Evolutionary conservation across 2,888 invertebrate species (phyloP), one percentile per base, ranked within the genome.

Genomic region (Microctonus aethiopoides): DNA sequence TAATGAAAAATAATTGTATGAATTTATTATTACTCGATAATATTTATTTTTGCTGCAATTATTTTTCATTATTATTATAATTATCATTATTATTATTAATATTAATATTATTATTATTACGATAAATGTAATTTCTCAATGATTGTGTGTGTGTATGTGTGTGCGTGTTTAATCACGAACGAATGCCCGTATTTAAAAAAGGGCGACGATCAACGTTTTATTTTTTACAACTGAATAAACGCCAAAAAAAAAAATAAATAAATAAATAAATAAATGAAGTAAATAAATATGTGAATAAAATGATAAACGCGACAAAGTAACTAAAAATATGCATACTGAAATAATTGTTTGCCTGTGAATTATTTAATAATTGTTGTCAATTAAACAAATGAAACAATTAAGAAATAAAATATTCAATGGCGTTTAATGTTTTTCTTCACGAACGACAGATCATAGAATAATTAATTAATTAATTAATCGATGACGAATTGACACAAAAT

Each of bases 211-310:
- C 11, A 63, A 65, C 54, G 24, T 51, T 63, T 64, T 69, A 46
- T 68, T 69, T 64, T 64, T 46, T 69, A 64, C 64, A 64, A 59
- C 29, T 36, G 39, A 36, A 32, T 61, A 22, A 39, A 26, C 39
- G 24, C 24, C 61, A 11, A 26, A 24, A 39, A 29, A 16, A 29
- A 13, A 56, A 22, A n/a, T n/a, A n/a, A 41, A n/a, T 41, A 41
- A 36, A n/a, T n/a, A 24, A 67, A 29, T 52, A 26, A 46, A 62
- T 2, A 52, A 51, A 60, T 46, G 16, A 51, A 29, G 20, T 56
- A 66, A 62, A 39, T 16, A 54, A 39, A 68, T 70, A 65, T 13
- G 20, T 46, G 39, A 56, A 54, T 52, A 56, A 62, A 51, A 72
- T 57, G 29, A 41, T 4, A 16, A 41, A n/a, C 41, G 41, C 29